Evolutionary conservation across 2,888 invertebrate genomes (phyloP).

Genomic region (Athetis lepigone): DNA sequence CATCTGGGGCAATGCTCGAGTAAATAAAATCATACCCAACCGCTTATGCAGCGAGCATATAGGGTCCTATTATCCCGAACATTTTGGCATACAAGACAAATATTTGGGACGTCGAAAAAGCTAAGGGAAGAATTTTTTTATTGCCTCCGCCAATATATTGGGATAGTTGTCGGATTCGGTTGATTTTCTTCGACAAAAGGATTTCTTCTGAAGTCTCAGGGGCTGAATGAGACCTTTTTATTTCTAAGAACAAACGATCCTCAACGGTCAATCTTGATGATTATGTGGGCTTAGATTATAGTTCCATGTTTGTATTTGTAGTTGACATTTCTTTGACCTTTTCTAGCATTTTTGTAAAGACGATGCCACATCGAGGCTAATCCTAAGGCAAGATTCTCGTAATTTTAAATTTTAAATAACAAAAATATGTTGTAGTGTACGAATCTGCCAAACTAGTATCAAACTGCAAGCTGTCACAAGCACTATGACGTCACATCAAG

Average conservation of each 20-base stretch:
- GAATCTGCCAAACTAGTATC: too few species aligned
- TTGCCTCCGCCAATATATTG: conserved; percentile 54
- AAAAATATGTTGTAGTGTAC: too few species aligned
- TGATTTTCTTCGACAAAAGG: conserved; percentile 55
- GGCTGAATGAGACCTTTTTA: conserved; percentile 47
- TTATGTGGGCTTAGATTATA: conserved; percentile 21
- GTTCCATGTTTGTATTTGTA: conserved; percentile 29
- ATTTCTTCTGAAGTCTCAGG: conserved; percentile 46
- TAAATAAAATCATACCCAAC: conserved; percentile 48
- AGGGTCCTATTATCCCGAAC: conserved; percentile 35
- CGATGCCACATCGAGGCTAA: too few species aligned
- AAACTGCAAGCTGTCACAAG: too few species aligned
- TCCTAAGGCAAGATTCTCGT: too few species aligned
- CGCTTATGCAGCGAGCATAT: conserved; percentile 41
- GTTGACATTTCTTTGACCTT: conserved; percentile 14
- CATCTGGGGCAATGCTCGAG: conserved; percentile 11
- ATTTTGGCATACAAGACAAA: conserved; percentile 48
- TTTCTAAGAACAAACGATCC: conserved; percentile 47
- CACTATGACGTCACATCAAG: too few species aligned
- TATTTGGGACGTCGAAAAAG: conserved; percentile 40
- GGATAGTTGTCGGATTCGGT: conserved; percentile 36
- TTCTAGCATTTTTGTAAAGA: conserved; percentile 6
- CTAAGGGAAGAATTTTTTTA: conserved; percentile 55
- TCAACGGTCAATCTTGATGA: conserved; percentile 47
- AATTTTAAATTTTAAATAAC: too few species aligned